phyloP scores from a whole-genome alignment of 2,888 invertebrate species.

The Lutraria lutraria region DNA sequence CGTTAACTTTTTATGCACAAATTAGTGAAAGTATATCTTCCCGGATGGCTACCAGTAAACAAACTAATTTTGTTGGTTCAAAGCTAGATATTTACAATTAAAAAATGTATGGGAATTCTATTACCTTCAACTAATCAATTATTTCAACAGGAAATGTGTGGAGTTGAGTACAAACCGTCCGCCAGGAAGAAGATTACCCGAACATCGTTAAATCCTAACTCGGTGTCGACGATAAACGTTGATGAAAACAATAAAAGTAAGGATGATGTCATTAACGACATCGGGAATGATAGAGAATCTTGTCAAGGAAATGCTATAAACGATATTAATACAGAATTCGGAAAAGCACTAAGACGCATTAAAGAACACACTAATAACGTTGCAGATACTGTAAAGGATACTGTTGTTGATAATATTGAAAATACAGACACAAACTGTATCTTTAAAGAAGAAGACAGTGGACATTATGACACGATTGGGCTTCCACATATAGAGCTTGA shows the following conservation, averaged over 20 bases:
- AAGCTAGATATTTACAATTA: no score
- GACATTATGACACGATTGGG: not conserved
- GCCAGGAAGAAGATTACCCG: constrained; percentile 25
- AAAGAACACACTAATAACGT: not conserved
- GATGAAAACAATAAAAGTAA: not conserved
- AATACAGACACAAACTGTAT: not conserved
- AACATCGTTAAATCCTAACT: constrained; percentile 1
- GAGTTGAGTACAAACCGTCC: constrained; percentile 36
- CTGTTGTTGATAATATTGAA: not conserved
- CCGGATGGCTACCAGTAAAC: no score
- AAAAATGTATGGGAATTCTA: no score
- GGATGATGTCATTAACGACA: not conserved
- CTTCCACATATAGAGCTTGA: not conserved
- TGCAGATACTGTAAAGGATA: no score
- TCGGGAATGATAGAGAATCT: not conserved
- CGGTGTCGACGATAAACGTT: not conserved
- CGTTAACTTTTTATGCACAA: not conserved
- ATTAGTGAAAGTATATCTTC: no score
- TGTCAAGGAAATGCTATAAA: not conserved
- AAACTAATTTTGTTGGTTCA: no score
- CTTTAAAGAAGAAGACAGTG: not conserved
- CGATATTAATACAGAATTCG: not conserved
- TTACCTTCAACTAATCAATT: not conserved
- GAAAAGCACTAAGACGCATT: not conserved
- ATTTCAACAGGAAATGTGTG: constrained; percentile 40